phyloP scores from a whole-genome alignment of 53 echinoderm and acorn worm genomes.

The Arbacia lixula region DNA sequence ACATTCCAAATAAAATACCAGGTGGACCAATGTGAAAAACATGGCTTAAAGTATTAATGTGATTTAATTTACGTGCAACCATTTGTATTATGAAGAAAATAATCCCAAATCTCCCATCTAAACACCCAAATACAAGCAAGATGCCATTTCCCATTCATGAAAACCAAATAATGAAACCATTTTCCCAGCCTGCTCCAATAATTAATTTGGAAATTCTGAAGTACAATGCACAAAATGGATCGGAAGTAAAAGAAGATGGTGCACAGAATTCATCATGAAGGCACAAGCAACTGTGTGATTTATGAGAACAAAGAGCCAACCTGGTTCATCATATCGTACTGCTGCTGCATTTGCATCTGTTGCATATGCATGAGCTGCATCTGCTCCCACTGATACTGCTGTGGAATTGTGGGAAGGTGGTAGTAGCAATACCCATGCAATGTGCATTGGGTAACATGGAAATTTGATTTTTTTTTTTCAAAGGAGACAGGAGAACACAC shows the following conservation, averaged over 20 bases:
- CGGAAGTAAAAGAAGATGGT: not conserved
- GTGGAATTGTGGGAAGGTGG: conserved; percentile 30
- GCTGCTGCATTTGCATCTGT: conserved; percentile 49
- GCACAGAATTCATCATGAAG: not conserved
- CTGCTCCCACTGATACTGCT: conserved; percentile 55
- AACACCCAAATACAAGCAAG: too few relatives aligned
- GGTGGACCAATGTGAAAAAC: too few relatives aligned
- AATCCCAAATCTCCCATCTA: too few relatives aligned
- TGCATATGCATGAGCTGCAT: conserved; percentile 56
- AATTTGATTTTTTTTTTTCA: not conserved
- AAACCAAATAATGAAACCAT: too few relatives aligned
- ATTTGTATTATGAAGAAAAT: too few relatives aligned
- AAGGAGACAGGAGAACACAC: not conserved
- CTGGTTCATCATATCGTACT: conserved; percentile 41
- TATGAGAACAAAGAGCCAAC: conserved; percentile 16
- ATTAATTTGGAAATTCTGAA: not conserved
- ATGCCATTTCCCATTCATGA: too few relatives aligned
- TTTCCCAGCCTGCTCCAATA: too few relatives aligned
- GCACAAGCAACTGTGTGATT: not conserved
- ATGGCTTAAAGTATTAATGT: too few relatives aligned
- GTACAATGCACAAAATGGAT: not conserved
- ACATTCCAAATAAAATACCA: too few relatives aligned
- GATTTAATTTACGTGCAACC: too few relatives aligned
- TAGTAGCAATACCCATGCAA: not conserved
- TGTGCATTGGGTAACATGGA: conserved; percentile 3